These are phyloP conservation scores for Scelioninae gen. 2 DNA, from an alignment of 2,888 invertebrate species.

Conservation along the genomic window DNA sequence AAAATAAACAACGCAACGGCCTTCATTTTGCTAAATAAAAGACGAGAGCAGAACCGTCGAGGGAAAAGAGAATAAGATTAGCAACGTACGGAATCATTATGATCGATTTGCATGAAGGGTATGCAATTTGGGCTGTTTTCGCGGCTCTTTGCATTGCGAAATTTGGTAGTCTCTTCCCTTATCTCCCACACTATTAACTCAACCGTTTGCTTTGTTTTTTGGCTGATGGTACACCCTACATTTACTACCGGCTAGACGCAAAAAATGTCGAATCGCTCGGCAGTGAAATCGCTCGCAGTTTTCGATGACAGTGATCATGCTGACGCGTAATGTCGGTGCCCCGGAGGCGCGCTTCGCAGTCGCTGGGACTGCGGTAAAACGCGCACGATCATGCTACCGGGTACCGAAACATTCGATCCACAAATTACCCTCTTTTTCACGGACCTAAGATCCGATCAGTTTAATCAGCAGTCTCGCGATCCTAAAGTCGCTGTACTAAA, in stretches of 20 bases:
- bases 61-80: conserved; percentile 27
- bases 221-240: conserved; percentile 68
- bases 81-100: conserved; percentile 40
- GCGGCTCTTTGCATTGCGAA: conserved; percentile 61
- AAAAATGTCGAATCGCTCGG: conserved; percentile 72
- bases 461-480: conserved; percentile 71
- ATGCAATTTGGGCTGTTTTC: conserved; percentile 70
- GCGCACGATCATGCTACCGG: conserved; percentile 71
- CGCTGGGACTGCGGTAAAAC: conserved; percentile 61
- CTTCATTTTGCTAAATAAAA: conserved; percentile 7
- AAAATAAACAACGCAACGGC: conserved; percentile 13
- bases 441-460: conserved; percentile 68
- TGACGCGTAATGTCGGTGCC: conserved; percentile 73
- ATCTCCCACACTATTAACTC: conserved; percentile 55
- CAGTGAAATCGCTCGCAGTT: conserved; percentile 68
- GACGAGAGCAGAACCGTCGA: background rate
- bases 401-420: conserved; percentile 71
- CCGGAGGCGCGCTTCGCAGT: conserved; percentile 64
- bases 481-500: conserved; percentile 32
- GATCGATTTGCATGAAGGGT: conserved; percentile 70
- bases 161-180: conserved; percentile 53
- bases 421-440: conserved; percentile 70
- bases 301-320: conserved; percentile 73
- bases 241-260: conserved; percentile 75
- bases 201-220: conserved; percentile 43